These are phyloP conservation scores for Ptychodera flava DNA, from an alignment of 35 echinoderm and acorn worm genomes.

Conservation along the genomic window DNA sequence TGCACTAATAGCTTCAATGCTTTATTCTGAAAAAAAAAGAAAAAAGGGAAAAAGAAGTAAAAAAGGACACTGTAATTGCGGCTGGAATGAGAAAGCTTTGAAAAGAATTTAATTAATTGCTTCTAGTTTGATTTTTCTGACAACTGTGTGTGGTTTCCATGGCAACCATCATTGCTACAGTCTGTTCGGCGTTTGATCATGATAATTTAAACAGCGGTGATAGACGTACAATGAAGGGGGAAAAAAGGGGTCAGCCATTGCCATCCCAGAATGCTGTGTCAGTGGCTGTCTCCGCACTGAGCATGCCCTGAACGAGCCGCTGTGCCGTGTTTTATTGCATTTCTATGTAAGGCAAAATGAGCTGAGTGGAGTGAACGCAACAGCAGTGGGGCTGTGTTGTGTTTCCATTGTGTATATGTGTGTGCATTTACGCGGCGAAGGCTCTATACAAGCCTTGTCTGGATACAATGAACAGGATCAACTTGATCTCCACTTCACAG, in stretches of 20 bases:
- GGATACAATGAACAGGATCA: background rate
- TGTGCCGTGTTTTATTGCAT: background rate
- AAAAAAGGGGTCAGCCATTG: background rate
- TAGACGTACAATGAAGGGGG: background rate
- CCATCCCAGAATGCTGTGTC: background rate
- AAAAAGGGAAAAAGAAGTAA: too few species aligned
- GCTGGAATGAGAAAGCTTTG: too few species aligned
- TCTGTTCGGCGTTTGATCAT: background rate
- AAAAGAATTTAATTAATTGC: too few species aligned
- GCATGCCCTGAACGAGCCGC: background rate
- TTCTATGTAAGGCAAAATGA: background rate
- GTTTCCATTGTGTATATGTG: constrained; percentile 2
- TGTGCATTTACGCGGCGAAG: too few species aligned
- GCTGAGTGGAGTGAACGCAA: background rate
- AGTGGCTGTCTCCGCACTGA: background rate
- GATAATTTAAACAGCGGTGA: background rate
- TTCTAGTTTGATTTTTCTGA: background rate
- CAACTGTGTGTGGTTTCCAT: background rate
- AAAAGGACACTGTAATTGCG: too few species aligned
- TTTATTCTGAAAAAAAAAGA: too few species aligned
- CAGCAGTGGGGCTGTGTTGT: too few species aligned
- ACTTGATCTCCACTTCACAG: background rate
- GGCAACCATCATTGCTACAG: background rate
- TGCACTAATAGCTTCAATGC: too few species aligned
- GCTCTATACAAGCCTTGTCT: background rate